phyloP scores from a whole-genome alignment of 2,797 vertebrate species.

The Sarcophilus harrisii region DNA sequence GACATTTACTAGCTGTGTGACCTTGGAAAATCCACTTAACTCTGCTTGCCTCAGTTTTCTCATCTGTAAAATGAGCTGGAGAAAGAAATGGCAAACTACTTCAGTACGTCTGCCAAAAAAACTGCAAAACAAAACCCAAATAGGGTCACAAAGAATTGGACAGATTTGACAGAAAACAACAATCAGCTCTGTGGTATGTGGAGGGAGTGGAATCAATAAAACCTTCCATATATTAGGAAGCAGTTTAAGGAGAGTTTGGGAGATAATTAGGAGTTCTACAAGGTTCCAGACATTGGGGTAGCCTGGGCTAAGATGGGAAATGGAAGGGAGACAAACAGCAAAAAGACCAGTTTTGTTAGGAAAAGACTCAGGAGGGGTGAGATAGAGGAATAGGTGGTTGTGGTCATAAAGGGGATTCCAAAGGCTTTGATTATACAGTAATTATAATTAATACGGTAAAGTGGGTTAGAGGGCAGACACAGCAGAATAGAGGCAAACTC shows the following conservation, averaged over 20 bases:
- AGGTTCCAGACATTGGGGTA: background rate
- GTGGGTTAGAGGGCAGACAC: background rate
- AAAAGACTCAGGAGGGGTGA: background rate
- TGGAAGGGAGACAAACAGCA: background rate
- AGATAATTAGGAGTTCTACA: background rate
- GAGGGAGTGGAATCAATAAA: background rate
- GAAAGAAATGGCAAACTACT: background rate
- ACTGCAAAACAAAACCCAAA: background rate
- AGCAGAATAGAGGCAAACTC: background rate
- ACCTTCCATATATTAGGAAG: background rate
- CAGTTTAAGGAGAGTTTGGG: background rate
- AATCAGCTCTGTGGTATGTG: background rate
- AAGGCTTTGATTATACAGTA: background rate
- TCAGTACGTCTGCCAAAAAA: background rate
- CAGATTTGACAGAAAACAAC: background rate
- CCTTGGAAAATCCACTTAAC: constrained; percentile 4
- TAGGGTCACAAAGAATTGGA: background rate
- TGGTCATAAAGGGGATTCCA: background rate
- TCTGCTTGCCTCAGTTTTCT: background rate
- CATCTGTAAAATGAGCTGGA: background rate
- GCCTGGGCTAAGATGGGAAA: background rate
- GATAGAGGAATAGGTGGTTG: background rate
- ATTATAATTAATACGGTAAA: too few relatives aligned
- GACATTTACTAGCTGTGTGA: constrained; percentile 16
- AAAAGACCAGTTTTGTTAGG: background rate